Conservation (phyloP, 2,797 vertebrate genomes). For the Thamnophis elegans region DNA sequence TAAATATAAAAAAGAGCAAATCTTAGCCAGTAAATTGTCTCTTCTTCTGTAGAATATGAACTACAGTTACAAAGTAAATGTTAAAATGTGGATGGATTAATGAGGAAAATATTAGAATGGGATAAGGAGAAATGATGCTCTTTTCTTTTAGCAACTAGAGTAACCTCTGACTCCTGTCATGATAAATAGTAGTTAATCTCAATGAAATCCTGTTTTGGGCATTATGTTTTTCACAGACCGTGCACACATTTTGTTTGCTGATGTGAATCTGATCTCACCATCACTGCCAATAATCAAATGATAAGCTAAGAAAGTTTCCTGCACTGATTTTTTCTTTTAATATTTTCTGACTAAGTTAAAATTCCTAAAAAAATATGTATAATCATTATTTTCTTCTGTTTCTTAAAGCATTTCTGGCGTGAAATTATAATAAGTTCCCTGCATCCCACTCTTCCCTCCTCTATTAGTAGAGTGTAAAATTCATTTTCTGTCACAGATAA, state of each 20-base stretch:
- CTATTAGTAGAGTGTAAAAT: constrained; percentile 13
- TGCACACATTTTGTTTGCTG: neutral
- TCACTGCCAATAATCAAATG: neutral
- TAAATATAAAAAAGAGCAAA: neutral
- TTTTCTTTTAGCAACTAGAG: neutral
- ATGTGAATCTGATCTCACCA: neutral
- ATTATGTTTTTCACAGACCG: neutral
- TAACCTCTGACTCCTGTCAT: neutral
- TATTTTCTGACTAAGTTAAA: neutral
- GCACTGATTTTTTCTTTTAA: neutral
- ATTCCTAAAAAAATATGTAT: neutral
- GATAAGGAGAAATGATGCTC: neutral
- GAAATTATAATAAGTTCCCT: neutral
- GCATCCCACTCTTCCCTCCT: accelerated
- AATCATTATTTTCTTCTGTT: constrained; percentile 1
- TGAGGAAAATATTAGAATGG: neutral
- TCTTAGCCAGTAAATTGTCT: neutral
- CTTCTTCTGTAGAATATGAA: neutral
- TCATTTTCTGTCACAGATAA: constrained; percentile 6
- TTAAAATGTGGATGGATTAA: neutral
- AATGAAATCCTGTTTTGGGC: neutral
- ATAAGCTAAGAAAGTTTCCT: neutral
- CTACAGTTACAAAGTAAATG: neutral
- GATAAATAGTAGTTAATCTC: neutral
- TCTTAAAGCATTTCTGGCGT: neutral